Evolutionary conservation across 2,888 invertebrate species (phyloP), one percentile per base, ranked within the genome.

Genomic region (Agrotis puta): DNA sequence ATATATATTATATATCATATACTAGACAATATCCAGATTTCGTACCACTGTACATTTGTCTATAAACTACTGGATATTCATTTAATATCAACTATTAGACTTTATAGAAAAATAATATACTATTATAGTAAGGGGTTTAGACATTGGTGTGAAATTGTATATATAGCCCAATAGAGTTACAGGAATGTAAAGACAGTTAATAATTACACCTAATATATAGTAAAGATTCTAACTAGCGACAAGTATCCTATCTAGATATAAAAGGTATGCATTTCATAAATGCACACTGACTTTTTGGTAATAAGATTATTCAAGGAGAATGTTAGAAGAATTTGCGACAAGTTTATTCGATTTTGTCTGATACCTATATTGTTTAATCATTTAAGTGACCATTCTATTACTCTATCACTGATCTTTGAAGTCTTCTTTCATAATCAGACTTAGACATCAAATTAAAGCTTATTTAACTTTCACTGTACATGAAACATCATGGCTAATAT

Each of bases 241-340:
- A 88, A 83, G 79, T 88, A 87, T 81, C 86, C 89, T 92, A 91
- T 86, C 81, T 84, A 88, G 80, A 87, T 91, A 91, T 82, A 82
- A 84, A 84, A 81, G 87, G 90, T 89, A 91, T 90, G 92, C 94
- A 93, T 90, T 94, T 93, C 81, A 86, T 86, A 93, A 94, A 94
- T 91, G 93, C 93, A 91, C 84, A 92, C 88, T 88, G 90, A 92
- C 88, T 93, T 93, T 93, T 93, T 92, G 90, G 92, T 91, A 82
- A 74, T 83, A 74, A 86, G 74, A 82, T 81, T 80, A 77, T 81
- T 85, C 64, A 81, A 79, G 68, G 75, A 77, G 65, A 81, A 87
- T 82, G 74, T 87, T 83, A 78, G 45, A 77, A 81, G 77, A 85
- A 76, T 73, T 83, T 81, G 74, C 58, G 74, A 83, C 78, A 74